These are phyloP conservation scores for Rhopilema esculentum DNA, from an alignment of 30 jellyfish, hydroid and myxozoan species.

Conservation along the genomic window DNA sequence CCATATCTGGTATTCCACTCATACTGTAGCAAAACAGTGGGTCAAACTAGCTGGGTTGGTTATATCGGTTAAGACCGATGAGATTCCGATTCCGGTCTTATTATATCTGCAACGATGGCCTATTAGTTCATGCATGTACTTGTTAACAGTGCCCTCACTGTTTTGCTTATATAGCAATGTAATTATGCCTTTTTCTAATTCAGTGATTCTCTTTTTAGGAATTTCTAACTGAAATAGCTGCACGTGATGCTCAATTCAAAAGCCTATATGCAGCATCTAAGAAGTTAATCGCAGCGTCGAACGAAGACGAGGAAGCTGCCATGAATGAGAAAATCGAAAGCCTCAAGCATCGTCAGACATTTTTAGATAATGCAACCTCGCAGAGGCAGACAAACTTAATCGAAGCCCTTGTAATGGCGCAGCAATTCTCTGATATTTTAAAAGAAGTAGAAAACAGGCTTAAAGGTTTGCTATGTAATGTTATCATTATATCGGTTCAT, in stretches of 20 bases:
- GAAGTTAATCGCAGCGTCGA: conserved; percentile 78
- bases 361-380: conserved; percentile 58
- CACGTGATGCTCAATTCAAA: conserved; percentile 80
- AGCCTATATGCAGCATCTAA: conserved; percentile 73
- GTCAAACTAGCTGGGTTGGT: no score
- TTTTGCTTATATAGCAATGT: no score
- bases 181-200: no score
- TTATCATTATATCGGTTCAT: no score
- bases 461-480: not conserved
- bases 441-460: conserved; percentile 76
- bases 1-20: no score
- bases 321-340: conserved; percentile 77
- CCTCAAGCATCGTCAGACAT: conserved; percentile 67
- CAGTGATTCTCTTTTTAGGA: no score
- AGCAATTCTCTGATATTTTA: conserved; percentile 85
- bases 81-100: no score
- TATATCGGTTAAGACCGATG: no score
- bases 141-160: no score
- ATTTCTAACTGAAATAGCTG: conserved; percentile 73
- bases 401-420: conserved; percentile 90
- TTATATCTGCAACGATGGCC: no score
- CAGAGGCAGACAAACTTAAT: conserved; percentile 84
- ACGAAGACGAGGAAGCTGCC: conserved; percentile 87
- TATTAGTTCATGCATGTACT: no score
- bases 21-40: no score